Evolutionary conservation across 2,888 invertebrate genomes (phyloP).

Genomic region (Trichopoda pennipes): DNA sequence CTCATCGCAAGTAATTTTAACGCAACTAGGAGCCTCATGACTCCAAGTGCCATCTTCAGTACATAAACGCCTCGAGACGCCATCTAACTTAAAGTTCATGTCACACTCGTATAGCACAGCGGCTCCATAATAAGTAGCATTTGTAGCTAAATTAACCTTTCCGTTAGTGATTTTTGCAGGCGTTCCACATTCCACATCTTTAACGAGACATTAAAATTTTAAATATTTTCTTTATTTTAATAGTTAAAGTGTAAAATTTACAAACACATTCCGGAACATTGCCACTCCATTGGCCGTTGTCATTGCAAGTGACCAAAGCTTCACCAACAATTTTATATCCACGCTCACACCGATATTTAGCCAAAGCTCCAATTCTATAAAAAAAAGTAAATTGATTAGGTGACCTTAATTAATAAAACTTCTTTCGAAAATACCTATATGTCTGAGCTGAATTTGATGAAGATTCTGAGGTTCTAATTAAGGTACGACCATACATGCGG

Average conservation of each 20-base stretch:
- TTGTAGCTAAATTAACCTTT: conserved; percentile 89
- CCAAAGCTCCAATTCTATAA: conserved; percentile 87
- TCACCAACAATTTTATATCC: conserved; percentile 94
- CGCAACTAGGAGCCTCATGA: conserved; percentile 90
- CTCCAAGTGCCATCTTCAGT: conserved; percentile 96
- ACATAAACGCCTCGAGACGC: conserved; percentile 90
- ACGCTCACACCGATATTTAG: conserved; percentile 93
- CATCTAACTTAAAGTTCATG: conserved; percentile 89
- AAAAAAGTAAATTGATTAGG: background rate
- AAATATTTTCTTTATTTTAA: background rate
- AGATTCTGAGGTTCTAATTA: conserved; percentile 88
- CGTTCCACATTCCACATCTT: conserved; percentile 92
- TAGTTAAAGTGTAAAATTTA: conserved; percentile 82
- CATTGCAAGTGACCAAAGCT: conserved; percentile 91
- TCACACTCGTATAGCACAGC: conserved; percentile 92
- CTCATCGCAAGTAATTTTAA: conserved; percentile 90
- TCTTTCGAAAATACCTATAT: conserved; percentile 83
- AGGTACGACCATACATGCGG: conserved; percentile 91
- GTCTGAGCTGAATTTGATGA: conserved; percentile 86
- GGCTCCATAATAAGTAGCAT: conserved; percentile 94
- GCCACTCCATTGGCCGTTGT: conserved; percentile 92
- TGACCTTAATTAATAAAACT: background rate
- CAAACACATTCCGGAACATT: conserved; percentile 91
- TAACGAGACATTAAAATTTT: conserved; percentile 47
- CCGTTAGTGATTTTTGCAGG: conserved; percentile 88